Evolutionary conservation across 2,888 invertebrate genomes (phyloP), one percentile per base, ranked within the genome.

Genomic region (Agapostemon virescens): DNA sequence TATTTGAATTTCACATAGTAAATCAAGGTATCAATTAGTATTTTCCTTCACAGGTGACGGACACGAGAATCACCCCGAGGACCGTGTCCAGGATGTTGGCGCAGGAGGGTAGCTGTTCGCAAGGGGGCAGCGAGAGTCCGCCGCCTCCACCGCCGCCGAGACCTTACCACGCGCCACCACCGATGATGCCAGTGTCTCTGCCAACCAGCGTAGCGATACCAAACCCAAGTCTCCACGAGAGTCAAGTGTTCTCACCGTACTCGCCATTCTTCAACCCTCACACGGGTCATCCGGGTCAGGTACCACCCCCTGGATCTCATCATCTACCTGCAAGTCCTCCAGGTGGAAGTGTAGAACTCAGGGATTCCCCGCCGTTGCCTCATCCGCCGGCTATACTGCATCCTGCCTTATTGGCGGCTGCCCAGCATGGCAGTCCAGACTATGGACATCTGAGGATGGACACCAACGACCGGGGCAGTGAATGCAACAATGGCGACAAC

Each of bases 171-270:
- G 95, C 95, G 89, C 93, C 95, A 90, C 97, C 97, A 73, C 96
- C 97, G 77, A 97, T 98, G 94, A 95, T 98, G 94, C 96, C 96
- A 87, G 96, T 96, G 86, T 97, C 97, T 90, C 94, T 98, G 93
- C 98, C 98, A 87, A 98, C 98, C 81, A 97, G 98, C 83, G 98
- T 98, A 91, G 98, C 98, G 92, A 98, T 98, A 93, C 97, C 98
- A 81, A 98, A 98, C 93, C 98, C 98, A 79, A 97, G 98, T 92
- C 95, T 98, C 89, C 98, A 98, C 94, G 97, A 98, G 94, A 97
- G 97, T 93, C 97, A 98, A 94, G 97, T 98, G 91, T 98, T 97
- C 93, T 97, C 97, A 87, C 97, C 97, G 88, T 97, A 97, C 94
- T 97, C 97, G 91, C 97, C 97, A 88, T 97, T 97, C 94, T 97